Conservation (phyloP, 2,113 vertebrate genomes). For the Oryzias celebensis region DNA sequence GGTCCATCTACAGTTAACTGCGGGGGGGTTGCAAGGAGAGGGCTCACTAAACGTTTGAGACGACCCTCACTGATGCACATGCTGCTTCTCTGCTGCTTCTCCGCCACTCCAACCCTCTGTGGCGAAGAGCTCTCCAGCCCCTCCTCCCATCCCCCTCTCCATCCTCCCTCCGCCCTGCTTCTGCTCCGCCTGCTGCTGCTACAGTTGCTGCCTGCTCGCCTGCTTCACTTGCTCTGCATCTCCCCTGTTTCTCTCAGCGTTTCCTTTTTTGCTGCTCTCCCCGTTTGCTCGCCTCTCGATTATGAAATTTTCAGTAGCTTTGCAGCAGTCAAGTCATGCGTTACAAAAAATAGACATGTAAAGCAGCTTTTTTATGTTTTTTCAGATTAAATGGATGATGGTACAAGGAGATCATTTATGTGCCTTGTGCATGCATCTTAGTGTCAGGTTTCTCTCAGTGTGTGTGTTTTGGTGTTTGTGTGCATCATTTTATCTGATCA, state of each 20-base stretch:
- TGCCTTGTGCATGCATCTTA: background rate
- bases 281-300: constrained; percentile 54
- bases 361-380: constrained; percentile 14
- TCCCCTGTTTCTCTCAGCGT: constrained; percentile 29
- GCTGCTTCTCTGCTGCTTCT: constrained; percentile 33
- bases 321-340: constrained; percentile 70
- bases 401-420: background rate
- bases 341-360: constrained; percentile 51
- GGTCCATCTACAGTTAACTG: constrained; percentile 16
- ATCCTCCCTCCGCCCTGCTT: constrained; percentile 45
- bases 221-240: constrained; percentile 35
- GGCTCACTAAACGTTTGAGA: constrained; percentile 37
- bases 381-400: constrained; percentile 12
- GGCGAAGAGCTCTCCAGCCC: constrained; percentile 9
- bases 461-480: constrained; percentile 4
- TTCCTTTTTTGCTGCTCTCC: constrained; percentile 19
- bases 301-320: constrained; percentile 80
- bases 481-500: constrained; percentile 20
- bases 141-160: constrained; percentile 4
- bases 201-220: constrained; percentile 50
- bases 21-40: constrained; percentile 29
- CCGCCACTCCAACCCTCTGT: constrained; percentile 42
- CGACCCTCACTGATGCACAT: constrained; percentile 44
- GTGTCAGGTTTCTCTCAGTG: background rate
- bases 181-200: constrained; percentile 58